Evolutionary conservation across 2,113 vertebrate species (phyloP), one percentile per base, ranked within the genome.

Genomic region (Microcebus tavaratra): DNA sequence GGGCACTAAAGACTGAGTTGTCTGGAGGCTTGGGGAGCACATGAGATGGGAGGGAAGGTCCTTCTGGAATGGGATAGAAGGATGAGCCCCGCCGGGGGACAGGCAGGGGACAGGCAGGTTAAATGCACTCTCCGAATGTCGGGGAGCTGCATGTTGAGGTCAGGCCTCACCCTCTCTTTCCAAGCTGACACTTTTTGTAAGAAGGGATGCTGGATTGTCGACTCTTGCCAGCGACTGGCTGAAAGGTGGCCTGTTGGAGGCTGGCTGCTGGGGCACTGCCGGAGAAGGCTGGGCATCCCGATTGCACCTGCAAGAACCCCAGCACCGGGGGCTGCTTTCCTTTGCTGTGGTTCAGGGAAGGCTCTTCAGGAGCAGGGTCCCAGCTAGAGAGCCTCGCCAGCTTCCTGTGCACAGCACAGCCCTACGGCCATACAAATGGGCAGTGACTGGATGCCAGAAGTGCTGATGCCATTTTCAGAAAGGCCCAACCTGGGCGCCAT

Each of bases 1-100:
- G 2, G 1, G 6, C 23, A 1, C 39, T 31, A 7, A 59, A 23
- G 21, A 34, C 21, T 2, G 27, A 31, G 48, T 23, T 2, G 3
- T 25, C 59, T 18, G 34, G 25, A 48, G 27, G 39, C 25, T 23
- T 36, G 29, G 23, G 57, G 17, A 88, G 20, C 9, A 2, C 15
- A 17, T 15, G 78, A 48, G 53, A 27, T 50, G 1, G 45, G n/a
- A 61, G 27, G 14, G 23, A 53, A 53, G 25, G 25, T 15, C n/a
- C 21, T 50, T 88, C 42, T 61, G 57, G 70, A 27, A 8, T 25
- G 65, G 88, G n/a, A 11, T 8, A 20, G 25, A 67, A 6, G 36
- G 10, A 25, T 21, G 12, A 34, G 83, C 67, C 72, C 3, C 8
- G 9, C 17, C 12, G 0, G 14, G 48, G 17, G 55, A 76, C 14